phyloP scores from a whole-genome alignment of 2,888 invertebrate genomes.

The Drosophila pseudotakahashii region DNA sequence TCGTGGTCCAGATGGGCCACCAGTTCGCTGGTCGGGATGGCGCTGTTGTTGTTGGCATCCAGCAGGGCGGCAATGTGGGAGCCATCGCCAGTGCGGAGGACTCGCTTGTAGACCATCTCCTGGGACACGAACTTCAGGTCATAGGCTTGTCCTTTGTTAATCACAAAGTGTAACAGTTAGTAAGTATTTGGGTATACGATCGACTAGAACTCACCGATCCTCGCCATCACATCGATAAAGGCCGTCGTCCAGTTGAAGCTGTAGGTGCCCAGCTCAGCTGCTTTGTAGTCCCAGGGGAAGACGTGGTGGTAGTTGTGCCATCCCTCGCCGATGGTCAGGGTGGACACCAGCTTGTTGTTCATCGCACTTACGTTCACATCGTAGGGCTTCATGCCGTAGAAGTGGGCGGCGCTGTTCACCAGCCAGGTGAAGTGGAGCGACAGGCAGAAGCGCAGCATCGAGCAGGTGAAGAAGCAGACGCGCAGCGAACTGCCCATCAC shows the following conservation, averaged over 20 bases:
- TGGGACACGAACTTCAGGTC: slow-evolving; percentile 92
- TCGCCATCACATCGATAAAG: slow-evolving; percentile 88
- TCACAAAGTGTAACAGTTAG: background rate
- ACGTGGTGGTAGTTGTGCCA: slow-evolving; percentile 96
- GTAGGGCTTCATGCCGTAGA: slow-evolving; percentile 95
- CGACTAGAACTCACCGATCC: slow-evolving; percentile 86
- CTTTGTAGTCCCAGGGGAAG: slow-evolving; percentile 93
- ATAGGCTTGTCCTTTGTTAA: slow-evolving; percentile 89
- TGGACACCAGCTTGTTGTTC: slow-evolving; percentile 88
- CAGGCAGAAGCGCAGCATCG: slow-evolving; percentile 90
- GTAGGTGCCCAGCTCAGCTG: slow-evolving; percentile 89
- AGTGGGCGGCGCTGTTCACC: slow-evolving; percentile 96
- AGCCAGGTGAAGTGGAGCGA: slow-evolving; percentile 95
- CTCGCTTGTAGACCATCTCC: slow-evolving; percentile 89
- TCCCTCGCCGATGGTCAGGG: slow-evolving; percentile 90
- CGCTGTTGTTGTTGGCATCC: slow-evolving; percentile 72
- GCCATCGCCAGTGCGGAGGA: slow-evolving; percentile 90
- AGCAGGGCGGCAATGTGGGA: slow-evolving; percentile 83
- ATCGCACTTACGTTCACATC: slow-evolving; percentile 90
- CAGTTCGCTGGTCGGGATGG: slow-evolving; percentile 72
- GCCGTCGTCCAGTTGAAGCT: slow-evolving; percentile 87
- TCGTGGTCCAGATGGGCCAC: slow-evolving; percentile 82
- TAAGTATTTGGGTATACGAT: accelerated
- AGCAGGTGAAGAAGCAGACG: slow-evolving; percentile 90
- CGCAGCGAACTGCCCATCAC: slow-evolving; percentile 91